phyloP scores from a whole-genome alignment of 64 coral and sea anemone genomes.

The Stylophora pistillata region DNA sequence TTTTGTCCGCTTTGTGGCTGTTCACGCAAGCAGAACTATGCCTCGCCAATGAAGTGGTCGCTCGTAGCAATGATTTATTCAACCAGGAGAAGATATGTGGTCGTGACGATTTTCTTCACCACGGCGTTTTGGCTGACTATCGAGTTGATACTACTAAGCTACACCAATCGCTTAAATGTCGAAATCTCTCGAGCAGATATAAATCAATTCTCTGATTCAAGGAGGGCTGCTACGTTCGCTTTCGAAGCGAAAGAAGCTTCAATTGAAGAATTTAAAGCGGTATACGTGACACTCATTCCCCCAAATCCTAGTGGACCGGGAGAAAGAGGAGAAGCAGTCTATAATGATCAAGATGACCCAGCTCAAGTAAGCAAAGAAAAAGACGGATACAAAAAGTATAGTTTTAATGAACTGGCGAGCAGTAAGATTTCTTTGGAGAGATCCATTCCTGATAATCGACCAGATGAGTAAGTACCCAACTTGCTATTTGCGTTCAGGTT shows the following conservation, averaged over 20 bases:
- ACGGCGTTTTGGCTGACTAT: conserved; percentile 81
- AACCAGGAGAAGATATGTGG: conserved; percentile 72
- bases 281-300: conserved; percentile 62
- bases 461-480: conserved; percentile 71
- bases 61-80: conserved; percentile 56
- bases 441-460: conserved; percentile 91
- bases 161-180: conserved; percentile 67
- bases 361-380: conserved; percentile 56
- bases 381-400: conserved; percentile 72
- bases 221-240: neutral
- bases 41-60: conserved; percentile 4
- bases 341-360: conserved; percentile 31
- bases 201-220: conserved; percentile 10
- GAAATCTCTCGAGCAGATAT: conserved; percentile 31
- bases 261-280: conserved; percentile 68
- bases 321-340: conserved; percentile 66
- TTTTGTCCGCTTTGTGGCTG: neutral
- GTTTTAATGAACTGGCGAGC: conserved; percentile 93
- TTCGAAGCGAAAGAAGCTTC: neutral
- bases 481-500: neutral
- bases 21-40: neutral
- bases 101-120: conserved; percentile 79
- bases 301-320: conserved; percentile 41
- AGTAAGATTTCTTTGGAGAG: conserved; percentile 84
- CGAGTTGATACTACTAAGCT: conserved; percentile 69